Base-by-base conservation (phyloP, 2,113 vertebrate species). In the Siniperca chuatsi region DNA sequence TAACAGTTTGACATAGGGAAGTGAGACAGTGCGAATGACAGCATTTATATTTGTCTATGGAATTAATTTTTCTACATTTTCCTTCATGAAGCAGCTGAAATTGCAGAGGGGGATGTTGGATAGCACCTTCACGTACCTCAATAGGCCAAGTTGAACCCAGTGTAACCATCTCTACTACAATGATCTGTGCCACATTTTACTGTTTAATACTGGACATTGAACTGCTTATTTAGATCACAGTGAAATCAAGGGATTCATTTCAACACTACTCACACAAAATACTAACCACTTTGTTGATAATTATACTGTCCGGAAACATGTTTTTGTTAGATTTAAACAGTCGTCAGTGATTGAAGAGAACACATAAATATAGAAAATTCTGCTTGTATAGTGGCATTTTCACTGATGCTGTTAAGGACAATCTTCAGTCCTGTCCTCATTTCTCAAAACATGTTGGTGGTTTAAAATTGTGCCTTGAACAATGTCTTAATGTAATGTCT, bases 1-100 rank as follows among this genome's bases (percentile, higher is more conserved):
- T 83, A 92, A 89, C 92, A 89, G 88, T 84, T 86, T 87, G 87
- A 90, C 82, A 89, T 83, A 23, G 40, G 83, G 75, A 93, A 87
- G 85, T 80, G 82, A 88, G 83, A 81, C 65, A 12, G 86, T 81
- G 92, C 33, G 64, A 90, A 91, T 81, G 78, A 85, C 74, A 66
- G 50, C 50, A 18, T 79, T 87, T 92, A 83, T 78, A 85, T 87
- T 86, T 76, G 76, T 89, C 77, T 60, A 15, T 74, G 44, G 60
- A 57, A 52, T 58, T 65, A 44, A 16, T 62, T 80, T 74, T 88
- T 75, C 54, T 69, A 71, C n/a, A 69, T 86, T 84, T 90, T 78
- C 60, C 58, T 52, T 48, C 13, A 37, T 77, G 73, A 79, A 75
- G 75, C 25, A 48, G 69, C 54, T 67, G 40, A 77, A 85, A 69